Percentiles rank a stretch among this genome's conserved stretches.
phyloP scores from a whole-genome alignment of 2,113 vertebrate genomes.

The Clarias macrocephalus region DNA sequence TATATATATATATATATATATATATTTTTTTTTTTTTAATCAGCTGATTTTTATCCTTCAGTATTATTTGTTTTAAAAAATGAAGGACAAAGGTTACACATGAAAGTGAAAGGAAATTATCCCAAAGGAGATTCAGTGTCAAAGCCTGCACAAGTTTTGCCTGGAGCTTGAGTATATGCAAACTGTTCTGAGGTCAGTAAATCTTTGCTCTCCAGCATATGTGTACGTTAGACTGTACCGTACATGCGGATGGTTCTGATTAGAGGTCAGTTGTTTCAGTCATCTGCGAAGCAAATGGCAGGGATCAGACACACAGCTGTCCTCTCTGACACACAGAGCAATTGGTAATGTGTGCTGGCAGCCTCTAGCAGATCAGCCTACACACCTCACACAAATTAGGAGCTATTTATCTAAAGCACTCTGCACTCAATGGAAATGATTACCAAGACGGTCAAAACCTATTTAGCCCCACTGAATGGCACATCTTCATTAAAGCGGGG shows the following conservation, averaged over 20 bases:
- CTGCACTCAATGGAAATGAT: slow-evolving; percentile 54
- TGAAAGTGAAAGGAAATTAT: not conserved
- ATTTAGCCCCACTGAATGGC: slow-evolving; percentile 46
- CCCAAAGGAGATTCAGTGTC: not conserved
- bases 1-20: too few relatives aligned
- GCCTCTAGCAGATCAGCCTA: slow-evolving; percentile 52
- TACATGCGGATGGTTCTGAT: not conserved
- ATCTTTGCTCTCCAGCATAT: not conserved
- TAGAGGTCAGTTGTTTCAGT: slow-evolving; percentile 39
- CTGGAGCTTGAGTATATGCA: not conserved
- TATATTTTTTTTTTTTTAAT: not conserved
- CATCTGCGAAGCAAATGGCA: slow-evolving; percentile 15
- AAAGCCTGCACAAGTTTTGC: not conserved
- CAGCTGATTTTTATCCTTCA: not conserved
- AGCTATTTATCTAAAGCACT: slow-evolving; percentile 47
- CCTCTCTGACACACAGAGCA: slow-evolving; percentile 44
- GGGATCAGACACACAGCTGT: slow-evolving; percentile 47
- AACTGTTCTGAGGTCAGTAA: slow-evolving; percentile 28
- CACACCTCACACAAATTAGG: slow-evolving; percentile 57
- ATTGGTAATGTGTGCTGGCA: slow-evolving; percentile 50
- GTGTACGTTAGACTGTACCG: slow-evolving; percentile 10
- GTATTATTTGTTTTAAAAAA: not conserved
- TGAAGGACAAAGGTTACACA: not conserved
- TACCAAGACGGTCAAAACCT: slow-evolving; percentile 51
- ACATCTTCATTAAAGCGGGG: slow-evolving; percentile 49